Evolutionary conservation across 2,888 invertebrate genomes (phyloP).

Genomic region (Ephialtes manifestator): DNA sequence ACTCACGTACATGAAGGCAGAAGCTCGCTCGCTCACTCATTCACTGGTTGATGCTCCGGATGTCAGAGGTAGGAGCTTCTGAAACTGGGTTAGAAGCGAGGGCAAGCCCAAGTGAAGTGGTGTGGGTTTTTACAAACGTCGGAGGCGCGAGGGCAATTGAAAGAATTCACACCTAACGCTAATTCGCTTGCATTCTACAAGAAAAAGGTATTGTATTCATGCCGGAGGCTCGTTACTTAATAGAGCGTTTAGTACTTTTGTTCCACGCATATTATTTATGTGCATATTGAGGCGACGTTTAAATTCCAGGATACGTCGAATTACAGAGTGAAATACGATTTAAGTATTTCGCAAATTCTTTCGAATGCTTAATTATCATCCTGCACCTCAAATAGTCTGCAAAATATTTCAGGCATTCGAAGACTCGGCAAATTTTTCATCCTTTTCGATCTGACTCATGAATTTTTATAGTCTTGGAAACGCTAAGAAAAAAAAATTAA

Average conservation of each 20-base stretch:
- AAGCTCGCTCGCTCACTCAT: slow-evolving; percentile 11
- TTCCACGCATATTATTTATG: neutral
- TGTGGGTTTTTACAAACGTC: slow-evolving; percentile 56
- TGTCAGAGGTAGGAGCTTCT: slow-evolving; percentile 37
- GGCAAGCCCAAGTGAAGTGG: slow-evolving; percentile 37
- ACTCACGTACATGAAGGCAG: slow-evolving; percentile 60
- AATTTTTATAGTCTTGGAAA: too few species aligned
- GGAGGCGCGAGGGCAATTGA: slow-evolving; percentile 60
- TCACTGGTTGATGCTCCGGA: slow-evolving; percentile 18
- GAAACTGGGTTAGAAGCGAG: slow-evolving; percentile 61
- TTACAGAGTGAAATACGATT: too few species aligned
- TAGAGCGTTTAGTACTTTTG: neutral
- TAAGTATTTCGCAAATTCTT: too few species aligned
- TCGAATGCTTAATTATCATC: too few species aligned
- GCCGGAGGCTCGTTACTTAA: neutral
- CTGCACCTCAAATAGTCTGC: too few species aligned
- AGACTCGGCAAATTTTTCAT: too few species aligned
- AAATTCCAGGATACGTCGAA: neutral
- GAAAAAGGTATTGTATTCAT: slow-evolving; percentile 16
- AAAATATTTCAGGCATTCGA: too few species aligned
- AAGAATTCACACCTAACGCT: slow-evolving; percentile 66
- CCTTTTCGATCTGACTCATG: too few species aligned
- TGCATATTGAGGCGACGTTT: neutral
- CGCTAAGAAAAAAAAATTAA: too few species aligned
- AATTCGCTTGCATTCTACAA: slow-evolving; percentile 40